Evolutionary conservation across 2,888 invertebrate species (phyloP).

Genomic region (Scaptomyza polygonia): DNA sequence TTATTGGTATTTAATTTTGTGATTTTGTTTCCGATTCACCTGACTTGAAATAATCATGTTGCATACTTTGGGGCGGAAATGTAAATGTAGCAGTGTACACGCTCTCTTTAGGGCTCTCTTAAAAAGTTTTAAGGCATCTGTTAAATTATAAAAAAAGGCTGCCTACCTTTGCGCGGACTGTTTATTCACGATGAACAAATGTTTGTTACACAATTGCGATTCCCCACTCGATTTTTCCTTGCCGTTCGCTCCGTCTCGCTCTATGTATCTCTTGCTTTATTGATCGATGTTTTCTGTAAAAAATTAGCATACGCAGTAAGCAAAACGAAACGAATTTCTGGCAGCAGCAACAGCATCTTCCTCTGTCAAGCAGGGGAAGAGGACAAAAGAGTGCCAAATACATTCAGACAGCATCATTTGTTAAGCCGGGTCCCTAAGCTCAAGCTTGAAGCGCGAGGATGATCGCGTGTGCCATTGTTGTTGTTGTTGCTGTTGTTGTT

Average conservation of each 20-base stretch:
- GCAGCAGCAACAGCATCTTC: conserved; percentile 6
- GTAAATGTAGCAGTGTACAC: neutral
- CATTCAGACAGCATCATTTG: conserved; percentile 53
- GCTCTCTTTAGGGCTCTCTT: neutral
- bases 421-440: conserved; percentile 12
- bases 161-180: conserved; percentile 6
- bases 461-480: conserved; percentile 59
- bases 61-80: neutral
- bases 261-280: conserved; percentile 1
- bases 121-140: neutral
- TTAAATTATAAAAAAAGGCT: neutral
- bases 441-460: conserved; percentile 19
- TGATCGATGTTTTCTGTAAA: conserved; percentile 76
- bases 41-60: too few species aligned
- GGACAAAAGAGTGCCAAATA: neutral
- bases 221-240: neutral
- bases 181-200: neutral
- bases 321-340: conserved; percentile 16
- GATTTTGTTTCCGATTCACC: too few species aligned
- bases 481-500: conserved; percentile 4
- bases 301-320: conserved; percentile 72
- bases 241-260: neutral
- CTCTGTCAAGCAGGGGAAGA: neutral
- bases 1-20: too few species aligned
- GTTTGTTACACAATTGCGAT: too few species aligned